Evolutionary conservation across 2,888 invertebrate genomes (phyloP), one percentile per base, ranked within the genome.

Genomic region (Drosophila leonis): DNA sequence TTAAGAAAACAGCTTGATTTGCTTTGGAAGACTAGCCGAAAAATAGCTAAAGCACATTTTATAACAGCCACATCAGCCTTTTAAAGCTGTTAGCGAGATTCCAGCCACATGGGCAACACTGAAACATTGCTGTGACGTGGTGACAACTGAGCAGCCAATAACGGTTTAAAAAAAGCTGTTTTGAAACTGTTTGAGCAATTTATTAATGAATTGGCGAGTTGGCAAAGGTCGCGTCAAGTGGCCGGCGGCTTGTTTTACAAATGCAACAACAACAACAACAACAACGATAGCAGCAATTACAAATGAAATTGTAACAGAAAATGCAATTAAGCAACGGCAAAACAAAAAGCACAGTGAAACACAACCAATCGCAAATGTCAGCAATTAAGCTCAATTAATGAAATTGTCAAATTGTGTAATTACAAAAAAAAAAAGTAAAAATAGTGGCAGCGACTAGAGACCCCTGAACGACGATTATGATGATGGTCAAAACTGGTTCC

Each of bases 321-420:
- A 72, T 81, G 81, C 72, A 84, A 84, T 88, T 88, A 79, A 87
- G 65, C 56, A 72, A 63, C 49, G 63, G 60, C 67, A 72, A 82
- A 73, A 66, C 51, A 63, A 68, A 70, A 75, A 72, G 64, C 69
- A 75, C 64, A 78, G 72, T 48, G 49, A 20, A 55, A 46, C 62
- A 60, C 77, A 39, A 7, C 39, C 74, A 74, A 77, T 82, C 61
- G 72, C 60, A 74, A 87, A 83, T 71, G 70, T 73, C 62, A 68
- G 75, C 89, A 89, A 84, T 84, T 84, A 87, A 87, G 72, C 64
- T 72, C 82, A 84, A 84, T 84, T 84, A 89, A 84, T 87, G 69
- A 75, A 89, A 87, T 83, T 80, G 67, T 77, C 80, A 78, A 78
- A 79, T 71, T 77, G 82, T 80, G 65, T 80, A 88, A 84, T 88